Evolutionary conservation across 2,113 vertebrate genomes (phyloP).

Genomic region (Phyllostomus hastatus): DNA sequence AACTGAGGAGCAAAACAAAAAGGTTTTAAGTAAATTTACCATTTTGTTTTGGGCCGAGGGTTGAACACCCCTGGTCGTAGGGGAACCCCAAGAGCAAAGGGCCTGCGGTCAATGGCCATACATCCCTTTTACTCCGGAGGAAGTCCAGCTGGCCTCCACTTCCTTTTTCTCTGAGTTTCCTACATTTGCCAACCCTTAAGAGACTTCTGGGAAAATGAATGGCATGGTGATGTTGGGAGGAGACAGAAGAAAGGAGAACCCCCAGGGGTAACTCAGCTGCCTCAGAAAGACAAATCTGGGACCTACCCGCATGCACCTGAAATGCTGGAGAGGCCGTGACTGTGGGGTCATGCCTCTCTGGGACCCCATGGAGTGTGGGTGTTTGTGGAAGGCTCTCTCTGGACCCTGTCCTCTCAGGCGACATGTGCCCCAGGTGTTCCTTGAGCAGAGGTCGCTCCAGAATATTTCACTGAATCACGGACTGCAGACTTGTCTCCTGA

Average conservation of each 20-base stretch:
- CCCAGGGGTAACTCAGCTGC: background rate
- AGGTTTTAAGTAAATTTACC: too few species aligned
- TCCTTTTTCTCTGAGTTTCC: conserved; percentile 20
- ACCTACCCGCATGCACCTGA: background rate
- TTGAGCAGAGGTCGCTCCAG: fast-evolving
- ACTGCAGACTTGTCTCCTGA: background rate
- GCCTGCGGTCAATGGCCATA: background rate
- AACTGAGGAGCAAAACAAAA: too few species aligned
- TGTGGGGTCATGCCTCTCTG: fast-evolving
- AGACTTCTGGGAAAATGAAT: background rate
- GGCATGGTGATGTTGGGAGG: background rate
- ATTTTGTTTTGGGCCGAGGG: too few species aligned
- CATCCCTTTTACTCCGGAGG: background rate
- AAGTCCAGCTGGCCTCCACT: background rate
- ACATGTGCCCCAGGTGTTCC: background rate
- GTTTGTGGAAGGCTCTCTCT: background rate
- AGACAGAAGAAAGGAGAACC: background rate
- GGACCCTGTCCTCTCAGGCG: background rate
- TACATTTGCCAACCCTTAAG: background rate
- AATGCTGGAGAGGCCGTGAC: background rate
- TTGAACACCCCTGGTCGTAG: too few species aligned
- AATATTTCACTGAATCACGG: background rate
- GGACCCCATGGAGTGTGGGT: fast-evolving
- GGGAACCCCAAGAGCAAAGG: background rate
- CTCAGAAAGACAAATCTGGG: background rate